phyloP scores from a whole-genome alignment of 2,113 vertebrate species.

The Corydoras maculifer region DNA sequence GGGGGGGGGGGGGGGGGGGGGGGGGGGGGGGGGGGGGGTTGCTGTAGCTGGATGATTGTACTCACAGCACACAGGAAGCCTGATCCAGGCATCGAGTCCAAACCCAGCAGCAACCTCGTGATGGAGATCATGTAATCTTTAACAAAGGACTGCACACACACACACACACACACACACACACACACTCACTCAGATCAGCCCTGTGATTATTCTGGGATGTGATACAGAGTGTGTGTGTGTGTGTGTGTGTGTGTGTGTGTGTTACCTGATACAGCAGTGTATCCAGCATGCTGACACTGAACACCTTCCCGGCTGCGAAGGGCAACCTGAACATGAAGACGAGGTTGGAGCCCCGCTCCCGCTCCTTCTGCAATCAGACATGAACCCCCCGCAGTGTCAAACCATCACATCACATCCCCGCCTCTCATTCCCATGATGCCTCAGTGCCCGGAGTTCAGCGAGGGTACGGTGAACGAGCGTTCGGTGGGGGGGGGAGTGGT shows the following conservation, averaged over 20 bases:
- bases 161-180: constrained; percentile 25
- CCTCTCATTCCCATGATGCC: too few relatives aligned
- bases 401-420: too few relatives aligned
- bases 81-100: constrained; percentile 76
- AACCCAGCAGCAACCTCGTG: constrained; percentile 70
- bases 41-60: constrained; percentile 25
- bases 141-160: constrained; percentile 69
- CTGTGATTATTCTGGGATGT: constrained; percentile 12
- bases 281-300: constrained; percentile 79
- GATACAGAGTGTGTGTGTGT: constrained; percentile 2
- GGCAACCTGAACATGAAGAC: constrained; percentile 79
- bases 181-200: neutral
- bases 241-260: neutral
- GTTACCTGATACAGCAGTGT: constrained; percentile 77
- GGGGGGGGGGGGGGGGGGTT: too few relatives aligned
- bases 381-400: neutral
- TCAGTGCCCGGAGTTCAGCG: too few relatives aligned
- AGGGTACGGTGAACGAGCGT: too few relatives aligned
- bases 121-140: constrained; percentile 83
- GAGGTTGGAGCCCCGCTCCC: constrained; percentile 75
- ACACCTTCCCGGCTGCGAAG: constrained; percentile 76
- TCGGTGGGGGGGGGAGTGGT: too few relatives aligned
- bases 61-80: constrained; percentile 76
- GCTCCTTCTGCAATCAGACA: constrained; percentile 65
- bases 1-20: too few relatives aligned